A percentile compares a stretch with the other conserved stretches of the same genome.
phyloP scores from a whole-genome alignment of 2,113 vertebrate species.

The Crotalus horridus region DNA sequence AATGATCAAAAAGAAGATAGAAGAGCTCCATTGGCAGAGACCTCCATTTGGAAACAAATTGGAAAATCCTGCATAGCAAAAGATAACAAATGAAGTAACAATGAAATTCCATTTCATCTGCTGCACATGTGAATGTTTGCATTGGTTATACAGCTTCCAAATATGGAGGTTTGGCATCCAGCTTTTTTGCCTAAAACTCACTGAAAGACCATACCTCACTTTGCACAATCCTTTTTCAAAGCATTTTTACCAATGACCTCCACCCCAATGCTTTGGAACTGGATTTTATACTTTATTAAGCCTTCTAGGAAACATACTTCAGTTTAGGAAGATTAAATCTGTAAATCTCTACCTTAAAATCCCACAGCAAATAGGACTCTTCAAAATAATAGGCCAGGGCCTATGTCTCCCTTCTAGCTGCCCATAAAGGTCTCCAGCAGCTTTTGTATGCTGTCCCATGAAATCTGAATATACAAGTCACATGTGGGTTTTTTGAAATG shows the following conservation, averaged over 20 bases:
- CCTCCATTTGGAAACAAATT: neutral
- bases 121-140: neutral
- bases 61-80: neutral
- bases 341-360: neutral
- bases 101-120: neutral
- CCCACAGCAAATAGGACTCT: neutral
- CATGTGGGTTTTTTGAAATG: conserved; percentile 36
- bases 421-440: neutral
- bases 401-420: accelerated
- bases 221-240: neutral
- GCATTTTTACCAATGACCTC: neutral
- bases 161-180: neutral
- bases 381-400: neutral
- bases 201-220: neutral
- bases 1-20: neutral
- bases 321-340: neutral
- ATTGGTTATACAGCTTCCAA: neutral
- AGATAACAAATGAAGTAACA: neutral
- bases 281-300: neutral
- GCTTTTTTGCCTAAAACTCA: neutral
- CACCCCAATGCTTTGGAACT: neutral
- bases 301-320: neutral
- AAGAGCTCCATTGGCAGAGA: neutral
- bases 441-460: neutral
- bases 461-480: conserved; percentile 32